Percentiles rank a stretch among this genome's conserved stretches.
These are phyloP conservation scores for Copidosoma floridanum DNA, from an alignment of 1,140 invertebrate genomes.

Conservation along the genomic window DNA sequence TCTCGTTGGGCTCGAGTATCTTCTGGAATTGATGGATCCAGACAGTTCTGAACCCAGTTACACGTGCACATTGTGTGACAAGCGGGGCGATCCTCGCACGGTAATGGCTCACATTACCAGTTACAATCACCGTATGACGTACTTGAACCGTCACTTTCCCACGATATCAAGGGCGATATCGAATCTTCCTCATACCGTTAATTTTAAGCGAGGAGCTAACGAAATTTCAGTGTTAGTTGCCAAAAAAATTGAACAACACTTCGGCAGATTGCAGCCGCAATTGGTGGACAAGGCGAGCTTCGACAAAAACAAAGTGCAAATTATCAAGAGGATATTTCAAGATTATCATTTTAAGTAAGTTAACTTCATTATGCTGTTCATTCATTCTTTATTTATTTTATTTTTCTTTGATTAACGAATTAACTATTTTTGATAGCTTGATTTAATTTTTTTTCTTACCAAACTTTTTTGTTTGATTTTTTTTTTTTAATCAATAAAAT, in stretches of 20 bases:
- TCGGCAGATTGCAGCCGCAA: conserved; percentile 62
- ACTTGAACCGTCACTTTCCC: conserved; percentile 60
- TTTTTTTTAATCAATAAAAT: no score
- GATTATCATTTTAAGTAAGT: conserved; percentile 60
- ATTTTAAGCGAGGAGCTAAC: conserved; percentile 59
- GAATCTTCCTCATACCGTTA: conserved; percentile 51
- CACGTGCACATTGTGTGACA: conserved; percentile 72
- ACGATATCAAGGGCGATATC: conserved; percentile 54
- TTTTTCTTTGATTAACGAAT: no score
- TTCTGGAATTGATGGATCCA: conserved; percentile 67
- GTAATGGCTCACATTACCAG: conserved; percentile 74
- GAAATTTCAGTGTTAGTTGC: conserved; percentile 59
- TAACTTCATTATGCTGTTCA: neutral
- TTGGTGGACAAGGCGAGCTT: conserved; percentile 58
- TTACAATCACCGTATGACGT: conserved; percentile 67
- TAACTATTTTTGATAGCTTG: no score
- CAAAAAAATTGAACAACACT: conserved; percentile 62
- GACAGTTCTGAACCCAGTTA: conserved; percentile 67
- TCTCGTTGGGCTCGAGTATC: conserved; percentile 68
- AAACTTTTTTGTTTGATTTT: no score
- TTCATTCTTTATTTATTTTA: no score
- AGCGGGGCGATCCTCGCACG: conserved; percentile 71
- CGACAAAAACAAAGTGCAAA: conserved; percentile 59
- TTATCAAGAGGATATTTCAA: conserved; percentile 57
- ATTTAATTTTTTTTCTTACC: no score